These are phyloP conservation scores for Momotus momota DNA, from an alignment of 2,797 vertebrate species.

Conservation along the genomic window DNA sequence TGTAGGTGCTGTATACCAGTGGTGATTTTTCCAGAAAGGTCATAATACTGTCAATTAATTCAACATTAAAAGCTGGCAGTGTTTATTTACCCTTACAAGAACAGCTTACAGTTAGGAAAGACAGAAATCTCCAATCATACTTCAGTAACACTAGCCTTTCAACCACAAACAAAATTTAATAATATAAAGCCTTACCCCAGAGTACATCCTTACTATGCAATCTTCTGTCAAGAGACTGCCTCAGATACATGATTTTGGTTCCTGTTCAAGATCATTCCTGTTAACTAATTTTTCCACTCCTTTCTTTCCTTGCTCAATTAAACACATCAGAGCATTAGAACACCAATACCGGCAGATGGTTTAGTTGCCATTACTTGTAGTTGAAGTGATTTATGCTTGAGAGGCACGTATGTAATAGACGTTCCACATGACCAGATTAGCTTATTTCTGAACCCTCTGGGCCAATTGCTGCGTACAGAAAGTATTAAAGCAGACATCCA, in stretches of 20 bases:
- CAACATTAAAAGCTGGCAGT: background rate
- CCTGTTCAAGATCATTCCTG: background rate
- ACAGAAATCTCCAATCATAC: background rate
- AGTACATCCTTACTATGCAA: background rate
- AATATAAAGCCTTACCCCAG: background rate
- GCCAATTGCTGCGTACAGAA: background rate
- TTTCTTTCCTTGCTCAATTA: background rate
- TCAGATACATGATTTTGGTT: background rate
- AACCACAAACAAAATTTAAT: background rate
- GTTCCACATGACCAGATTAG: background rate
- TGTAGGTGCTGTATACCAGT: background rate
- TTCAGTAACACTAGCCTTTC: background rate
- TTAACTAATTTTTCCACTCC: background rate
- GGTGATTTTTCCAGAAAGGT: background rate
- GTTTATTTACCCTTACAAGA: background rate
- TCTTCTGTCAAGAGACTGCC: background rate
- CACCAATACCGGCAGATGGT: background rate
- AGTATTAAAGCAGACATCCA: background rate
- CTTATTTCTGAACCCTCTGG: background rate
- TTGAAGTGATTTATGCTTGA: background rate
- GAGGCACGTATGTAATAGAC: background rate
- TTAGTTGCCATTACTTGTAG: background rate
- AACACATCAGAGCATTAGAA: background rate
- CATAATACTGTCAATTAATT: background rate
- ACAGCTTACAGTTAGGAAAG: background rate